Percentiles rank a stretch among this genome's conserved stretches.
phyloP scores from a whole-genome alignment of 1,140 invertebrate genomes.

The Caenorhabditis tropicalis region DNA sequence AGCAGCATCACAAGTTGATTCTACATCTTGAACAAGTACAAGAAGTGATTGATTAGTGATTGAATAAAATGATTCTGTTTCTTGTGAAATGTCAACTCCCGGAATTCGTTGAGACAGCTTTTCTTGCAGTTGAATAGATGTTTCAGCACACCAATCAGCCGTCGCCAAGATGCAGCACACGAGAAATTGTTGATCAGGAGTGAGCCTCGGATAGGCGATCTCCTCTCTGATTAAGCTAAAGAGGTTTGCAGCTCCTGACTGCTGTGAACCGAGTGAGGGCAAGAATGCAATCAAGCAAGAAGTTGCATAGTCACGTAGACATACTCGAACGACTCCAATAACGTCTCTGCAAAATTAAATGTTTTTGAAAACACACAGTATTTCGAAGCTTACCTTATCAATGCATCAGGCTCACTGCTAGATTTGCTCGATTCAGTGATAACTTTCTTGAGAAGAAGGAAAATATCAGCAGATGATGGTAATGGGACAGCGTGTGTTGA shows the following conservation, averaged over 20 bases:
- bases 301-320: constrained; percentile 88
- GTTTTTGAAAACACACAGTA: not conserved
- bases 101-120: constrained; percentile 85
- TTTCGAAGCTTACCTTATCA: constrained; percentile 49
- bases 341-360: constrained; percentile 77
- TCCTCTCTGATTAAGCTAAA: constrained; percentile 51
- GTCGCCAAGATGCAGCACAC: constrained; percentile 93
- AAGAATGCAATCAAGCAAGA: constrained; percentile 74
- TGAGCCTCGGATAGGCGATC: constrained; percentile 78
- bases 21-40: constrained; percentile 91
- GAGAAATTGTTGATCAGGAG: constrained; percentile 84
- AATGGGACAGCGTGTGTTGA: constrained; percentile 78
- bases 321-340: constrained; percentile 89
- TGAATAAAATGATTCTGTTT: constrained; percentile 89
- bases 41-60: constrained; percentile 82
- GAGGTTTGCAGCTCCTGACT: constrained; percentile 36
- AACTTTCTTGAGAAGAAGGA: constrained; percentile 81
- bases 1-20: constrained; percentile 89
- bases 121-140: constrained; percentile 91
- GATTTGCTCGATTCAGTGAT: constrained; percentile 94
- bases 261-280: constrained; percentile 47
- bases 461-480: constrained; percentile 89
- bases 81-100: constrained; percentile 86
- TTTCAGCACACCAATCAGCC: constrained; percentile 97
- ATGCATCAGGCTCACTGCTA: constrained; percentile 80